Percentiles rank a stretch among this genome's conserved stretches.
Conservation (phyloP, 2,113 vertebrate genomes). For the Spheniscus mendiculus region DNA sequence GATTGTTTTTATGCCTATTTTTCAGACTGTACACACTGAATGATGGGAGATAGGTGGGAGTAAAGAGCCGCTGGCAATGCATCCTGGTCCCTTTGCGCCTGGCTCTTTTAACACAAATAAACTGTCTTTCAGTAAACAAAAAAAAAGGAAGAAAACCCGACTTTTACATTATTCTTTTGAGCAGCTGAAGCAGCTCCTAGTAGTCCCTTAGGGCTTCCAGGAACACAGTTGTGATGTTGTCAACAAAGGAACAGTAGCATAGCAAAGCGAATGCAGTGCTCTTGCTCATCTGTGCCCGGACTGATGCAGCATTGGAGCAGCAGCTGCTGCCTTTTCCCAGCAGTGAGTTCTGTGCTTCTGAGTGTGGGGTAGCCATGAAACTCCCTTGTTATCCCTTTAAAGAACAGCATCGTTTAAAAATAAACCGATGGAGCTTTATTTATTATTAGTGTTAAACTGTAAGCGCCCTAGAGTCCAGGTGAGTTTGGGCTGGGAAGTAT, state of each 20-base stretch:
- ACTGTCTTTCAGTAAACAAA: conserved; percentile 19
- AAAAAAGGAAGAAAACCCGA: neutral
- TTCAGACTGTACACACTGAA: neutral
- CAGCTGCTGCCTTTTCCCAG: neutral
- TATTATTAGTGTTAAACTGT: neutral
- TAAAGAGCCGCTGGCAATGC: neutral
- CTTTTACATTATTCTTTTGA: conserved; percentile 45
- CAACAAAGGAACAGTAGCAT: conserved; percentile 1
- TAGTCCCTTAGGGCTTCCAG: neutral
- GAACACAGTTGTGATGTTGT: conserved; percentile 9
- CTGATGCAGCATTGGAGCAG: neutral
- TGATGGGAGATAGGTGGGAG: neutral
- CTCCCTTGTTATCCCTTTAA: neutral
- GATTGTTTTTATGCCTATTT: neutral
- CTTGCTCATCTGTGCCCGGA: neutral
- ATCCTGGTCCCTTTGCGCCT: neutral
- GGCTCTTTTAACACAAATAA: conserved; percentile 32
- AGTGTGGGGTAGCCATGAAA: neutral
- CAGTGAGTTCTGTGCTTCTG: neutral
- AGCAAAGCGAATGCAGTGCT: neutral
- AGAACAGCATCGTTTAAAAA: neutral
- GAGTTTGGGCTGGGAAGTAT: neutral
- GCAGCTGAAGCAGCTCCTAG: neutral
- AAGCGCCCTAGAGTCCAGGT: neutral
- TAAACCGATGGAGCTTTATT: neutral